phyloP scores from a whole-genome alignment of 1,140 invertebrate species.

The Bombus haemorrhoidalis region DNA sequence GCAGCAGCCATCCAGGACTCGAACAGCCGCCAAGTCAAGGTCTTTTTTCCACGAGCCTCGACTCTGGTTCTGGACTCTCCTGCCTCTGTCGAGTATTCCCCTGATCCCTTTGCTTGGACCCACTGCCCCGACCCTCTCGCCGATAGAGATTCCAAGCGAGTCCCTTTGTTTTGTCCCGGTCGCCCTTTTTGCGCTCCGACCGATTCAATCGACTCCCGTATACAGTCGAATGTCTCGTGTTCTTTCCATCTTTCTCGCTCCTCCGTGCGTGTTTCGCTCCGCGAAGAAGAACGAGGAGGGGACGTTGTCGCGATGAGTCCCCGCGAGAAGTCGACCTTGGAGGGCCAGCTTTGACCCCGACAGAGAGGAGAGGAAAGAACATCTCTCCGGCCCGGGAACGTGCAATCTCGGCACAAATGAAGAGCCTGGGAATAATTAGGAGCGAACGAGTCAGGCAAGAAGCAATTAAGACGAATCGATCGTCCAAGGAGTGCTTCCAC shows the following conservation, averaged over 20 bases:
- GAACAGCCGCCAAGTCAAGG: constrained; percentile 66
- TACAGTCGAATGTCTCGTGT: constrained; percentile 41
- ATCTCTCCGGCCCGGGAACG: background rate
- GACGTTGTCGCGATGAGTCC: constrained; percentile 40
- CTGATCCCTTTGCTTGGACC: background rate
- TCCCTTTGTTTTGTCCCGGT: constrained; percentile 69
- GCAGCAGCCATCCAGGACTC: constrained; percentile 62
- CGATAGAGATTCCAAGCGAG: constrained; percentile 73
- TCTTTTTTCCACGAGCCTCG: constrained; percentile 70
- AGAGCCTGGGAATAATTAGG: constrained; percentile 34
- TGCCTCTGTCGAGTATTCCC: background rate
- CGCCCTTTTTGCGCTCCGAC: constrained; percentile 62
- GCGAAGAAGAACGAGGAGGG: background rate
- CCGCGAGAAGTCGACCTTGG: constrained; percentile 61
- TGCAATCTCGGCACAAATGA: constrained; percentile 6
- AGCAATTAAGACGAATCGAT: constrained; percentile 29
- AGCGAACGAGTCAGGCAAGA: background rate
- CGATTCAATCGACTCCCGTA: constrained; percentile 70
- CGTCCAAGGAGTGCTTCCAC: too few species aligned
- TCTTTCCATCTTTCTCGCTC: background rate
- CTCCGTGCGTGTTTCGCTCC: too few species aligned
- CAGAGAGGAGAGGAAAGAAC: background rate
- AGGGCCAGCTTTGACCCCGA: constrained; percentile 26
- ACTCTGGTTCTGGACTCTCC: constrained; percentile 58
- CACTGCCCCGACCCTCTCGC: constrained; percentile 37